Conservation (phyloP, 2,888 invertebrate species). For the Ommatoiulus sabulosus region DNA sequence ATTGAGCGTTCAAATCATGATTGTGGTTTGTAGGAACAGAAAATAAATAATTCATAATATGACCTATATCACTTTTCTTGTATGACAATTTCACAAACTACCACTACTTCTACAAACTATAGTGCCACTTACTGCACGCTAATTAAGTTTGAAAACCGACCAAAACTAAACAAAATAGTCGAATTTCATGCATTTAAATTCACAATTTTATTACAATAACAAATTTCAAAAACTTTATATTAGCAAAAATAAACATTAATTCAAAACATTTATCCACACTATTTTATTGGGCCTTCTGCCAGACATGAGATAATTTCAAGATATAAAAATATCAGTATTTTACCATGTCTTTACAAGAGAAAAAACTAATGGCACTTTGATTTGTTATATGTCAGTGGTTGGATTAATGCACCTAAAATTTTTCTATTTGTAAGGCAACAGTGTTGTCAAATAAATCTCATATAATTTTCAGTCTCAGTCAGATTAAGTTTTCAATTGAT, state of each 20-base stretch:
- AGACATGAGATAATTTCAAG: neutral
- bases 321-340: neutral
- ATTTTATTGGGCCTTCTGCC: neutral
- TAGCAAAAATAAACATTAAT: neutral
- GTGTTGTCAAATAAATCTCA: neutral
- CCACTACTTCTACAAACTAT: no score
- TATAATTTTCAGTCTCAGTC: no score
- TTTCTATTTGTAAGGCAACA: neutral
- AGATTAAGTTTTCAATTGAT: neutral
- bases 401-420: neutral
- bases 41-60: no score
- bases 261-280: neutral
- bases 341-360: no score
- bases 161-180: no score
- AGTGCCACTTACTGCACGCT: no score
- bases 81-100: no score
- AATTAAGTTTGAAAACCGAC: no score
- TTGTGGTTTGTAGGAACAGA: no score
- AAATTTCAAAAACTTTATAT: neutral
- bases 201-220: conserved; percentile 6
- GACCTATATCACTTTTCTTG: no score
- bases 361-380: conserved; percentile 10
- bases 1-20: no score
- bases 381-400: neutral
- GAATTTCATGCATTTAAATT: neutral